Percentiles rank a stretch among this genome's conserved stretches.
These are phyloP conservation scores for Petrolisthes cinctipes DNA, from an alignment of 2,888 invertebrate genomes.

Conservation along the genomic window DNA sequence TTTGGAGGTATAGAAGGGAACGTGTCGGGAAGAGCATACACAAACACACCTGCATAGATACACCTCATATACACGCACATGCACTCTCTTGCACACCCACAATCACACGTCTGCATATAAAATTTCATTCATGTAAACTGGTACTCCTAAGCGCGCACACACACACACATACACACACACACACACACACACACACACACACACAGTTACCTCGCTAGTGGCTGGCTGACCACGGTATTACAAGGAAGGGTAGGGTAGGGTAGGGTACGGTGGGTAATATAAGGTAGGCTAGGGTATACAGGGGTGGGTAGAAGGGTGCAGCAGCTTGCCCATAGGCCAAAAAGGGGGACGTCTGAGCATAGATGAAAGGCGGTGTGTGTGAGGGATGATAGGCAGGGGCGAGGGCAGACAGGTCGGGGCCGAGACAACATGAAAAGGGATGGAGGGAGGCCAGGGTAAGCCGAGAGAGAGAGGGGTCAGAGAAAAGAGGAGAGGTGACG, in stretches of 20 bases:
- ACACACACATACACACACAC: too few relatives aligned
- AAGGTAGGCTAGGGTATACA: not conserved
- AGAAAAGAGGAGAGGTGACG: not conserved
- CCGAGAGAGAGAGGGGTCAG: not conserved
- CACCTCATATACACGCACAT: too few relatives aligned
- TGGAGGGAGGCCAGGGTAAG: not conserved
- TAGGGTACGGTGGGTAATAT: not conserved
- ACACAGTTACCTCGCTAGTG: too few relatives aligned
- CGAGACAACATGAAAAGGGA: too few relatives aligned
- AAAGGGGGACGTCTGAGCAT: not conserved
- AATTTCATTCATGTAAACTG: too few relatives aligned
- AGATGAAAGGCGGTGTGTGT: not conserved
- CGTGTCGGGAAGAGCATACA: not conserved
- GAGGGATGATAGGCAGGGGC: not conserved
- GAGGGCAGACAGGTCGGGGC: not conserved
- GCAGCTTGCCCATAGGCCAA: slow-evolving; percentile 1
- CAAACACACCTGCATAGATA: not conserved
- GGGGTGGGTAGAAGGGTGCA: not conserved
- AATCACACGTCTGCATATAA: too few relatives aligned
- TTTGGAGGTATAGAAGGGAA: not conserved
- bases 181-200: too few relatives aligned
- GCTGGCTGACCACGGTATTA: not conserved
- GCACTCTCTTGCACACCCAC: too few relatives aligned
- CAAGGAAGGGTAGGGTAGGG: not conserved
- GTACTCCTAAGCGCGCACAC: too few relatives aligned